Percentiles rank a stretch among this genome's conserved stretches.
Evolutionary conservation across 2,888 invertebrate species (phyloP).

Genomic region (Oscheius sp.): DNA sequence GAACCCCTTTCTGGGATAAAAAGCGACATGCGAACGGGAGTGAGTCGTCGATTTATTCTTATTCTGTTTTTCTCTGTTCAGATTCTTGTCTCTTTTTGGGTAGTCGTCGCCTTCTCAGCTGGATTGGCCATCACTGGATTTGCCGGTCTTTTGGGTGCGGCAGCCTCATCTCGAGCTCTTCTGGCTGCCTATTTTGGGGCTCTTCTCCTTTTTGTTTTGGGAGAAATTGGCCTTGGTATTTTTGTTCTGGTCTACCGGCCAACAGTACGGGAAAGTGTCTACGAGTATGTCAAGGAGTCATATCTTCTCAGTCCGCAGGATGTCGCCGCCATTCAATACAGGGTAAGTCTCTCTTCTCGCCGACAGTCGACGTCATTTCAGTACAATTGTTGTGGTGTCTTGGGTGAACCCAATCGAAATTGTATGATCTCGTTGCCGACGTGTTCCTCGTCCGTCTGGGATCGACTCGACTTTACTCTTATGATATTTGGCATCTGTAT

Average conservation of each 20-base stretch:
- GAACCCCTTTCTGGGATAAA: slow-evolving; percentile 52
- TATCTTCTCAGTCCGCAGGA: slow-evolving; percentile 48
- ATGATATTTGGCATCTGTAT: slow-evolving; percentile 60
- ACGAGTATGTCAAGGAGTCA: slow-evolving; percentile 13
- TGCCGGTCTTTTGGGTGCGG: slow-evolving; percentile 49
- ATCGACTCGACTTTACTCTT: slow-evolving; percentile 65
- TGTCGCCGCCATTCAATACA: slow-evolving; percentile 46
- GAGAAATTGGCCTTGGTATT: slow-evolving; percentile 66
- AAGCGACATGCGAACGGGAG: slow-evolving; percentile 56
- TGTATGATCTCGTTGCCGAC: slow-evolving; percentile 42
- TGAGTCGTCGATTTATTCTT: not conserved
- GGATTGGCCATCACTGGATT: slow-evolving; percentile 60
- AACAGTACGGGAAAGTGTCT: slow-evolving; percentile 43
- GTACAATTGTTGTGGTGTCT: slow-evolving; percentile 65
- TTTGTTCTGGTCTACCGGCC: slow-evolving; percentile 54
- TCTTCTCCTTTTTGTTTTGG: slow-evolving; percentile 58
- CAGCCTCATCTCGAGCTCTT: slow-evolving; percentile 6
- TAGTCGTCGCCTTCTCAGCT: slow-evolving; percentile 64
- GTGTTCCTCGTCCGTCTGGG: slow-evolving; percentile 66
- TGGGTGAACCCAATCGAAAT: slow-evolving; percentile 40
- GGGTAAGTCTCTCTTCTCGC: slow-evolving; percentile 40
- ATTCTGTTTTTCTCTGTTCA: slow-evolving; percentile 33
- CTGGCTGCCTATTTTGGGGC: slow-evolving; percentile 45
- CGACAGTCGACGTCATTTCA: slow-evolving; percentile 42
- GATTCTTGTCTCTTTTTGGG: slow-evolving; percentile 66